Conservation (phyloP, 2,888 invertebrate species). For the Arctia plantaginis region DNA sequence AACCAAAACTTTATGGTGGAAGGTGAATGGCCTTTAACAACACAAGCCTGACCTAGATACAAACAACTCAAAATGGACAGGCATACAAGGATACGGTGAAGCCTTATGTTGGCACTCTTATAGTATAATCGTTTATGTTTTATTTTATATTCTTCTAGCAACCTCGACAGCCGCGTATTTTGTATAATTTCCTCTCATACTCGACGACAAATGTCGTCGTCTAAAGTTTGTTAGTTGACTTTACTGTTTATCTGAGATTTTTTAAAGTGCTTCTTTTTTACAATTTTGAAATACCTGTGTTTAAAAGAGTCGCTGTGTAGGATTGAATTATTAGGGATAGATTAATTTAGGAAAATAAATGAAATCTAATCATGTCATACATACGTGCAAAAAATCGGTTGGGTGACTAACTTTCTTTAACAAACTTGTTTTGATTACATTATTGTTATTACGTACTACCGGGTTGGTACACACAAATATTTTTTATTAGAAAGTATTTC, state of each 20-base stretch:
- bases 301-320: no score
- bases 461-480: no score
- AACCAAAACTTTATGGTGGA: slow-evolving; percentile 2
- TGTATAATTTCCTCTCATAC: not conserved
- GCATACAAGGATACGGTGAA: slow-evolving; percentile 4
- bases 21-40: slow-evolving; percentile 10
- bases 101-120: slow-evolving; percentile 8
- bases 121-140: slow-evolving; percentile 1
- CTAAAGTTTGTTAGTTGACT: not conserved
- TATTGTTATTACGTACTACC: no score
- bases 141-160: not conserved
- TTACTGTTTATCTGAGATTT: not conserved
- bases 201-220: not conserved
- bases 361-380: no score
- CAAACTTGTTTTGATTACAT: no score
- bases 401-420: no score
- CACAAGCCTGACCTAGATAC: slow-evolving; percentile 12
- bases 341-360: no score
- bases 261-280: not conserved
- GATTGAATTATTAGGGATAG: no score
- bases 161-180: not conserved
- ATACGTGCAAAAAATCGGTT: no score
- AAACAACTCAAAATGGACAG: slow-evolving; percentile 10
- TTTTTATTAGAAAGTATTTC: no score
- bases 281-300: no score